Evolutionary conservation across 2,113 vertebrate species (phyloP), one percentile per base, ranked within the genome.

Genomic region (Microcebus tavaratra): DNA sequence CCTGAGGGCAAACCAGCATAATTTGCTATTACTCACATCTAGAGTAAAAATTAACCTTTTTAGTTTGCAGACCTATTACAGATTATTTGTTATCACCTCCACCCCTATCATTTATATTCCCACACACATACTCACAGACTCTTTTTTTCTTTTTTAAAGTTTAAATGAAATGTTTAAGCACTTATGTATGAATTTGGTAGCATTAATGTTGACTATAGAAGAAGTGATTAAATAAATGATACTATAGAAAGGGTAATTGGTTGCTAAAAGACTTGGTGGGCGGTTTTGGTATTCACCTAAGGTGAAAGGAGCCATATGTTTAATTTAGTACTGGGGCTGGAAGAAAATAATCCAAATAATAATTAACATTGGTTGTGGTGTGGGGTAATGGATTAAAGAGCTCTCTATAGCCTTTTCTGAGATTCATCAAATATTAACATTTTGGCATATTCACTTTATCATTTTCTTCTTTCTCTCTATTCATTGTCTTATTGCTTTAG

Each of bases 141-240:
- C 29, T 42, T 57, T 39, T 65, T 55, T 50, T 50, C 36, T 73
- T 91, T 80, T 76, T 65, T 13, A 67, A 68, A 76, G 3, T 53
- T 79, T 12, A 10, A 0, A 75, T 48, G 61, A 76, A n/a, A 42
- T 94, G 29, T 50, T 2, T 10, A 61, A 72, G 27, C 92, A 55
- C 42, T 2, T 18, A 29, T 57, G 4, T 59, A 14, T 36, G 39
- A 81, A 4, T 67, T 88, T 80, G 42, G 68, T 63, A 15, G 34
- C 15, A 90, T 27, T n/a, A 83, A 76, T 39, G 1, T 68, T 83
- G 45, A 1, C 0, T 75, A 27, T 27, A 50, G 20, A 63, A 63
- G 31, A 96, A 61, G 25, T 42, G 53, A 91, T 88, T 91, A 34
- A 86, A 61, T 92, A 90, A 3, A 25, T 87, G 36, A 81, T n/a